Base-by-base conservation (phyloP, 2,797 vertebrate genomes). In the Anguilla obscura region DNA sequence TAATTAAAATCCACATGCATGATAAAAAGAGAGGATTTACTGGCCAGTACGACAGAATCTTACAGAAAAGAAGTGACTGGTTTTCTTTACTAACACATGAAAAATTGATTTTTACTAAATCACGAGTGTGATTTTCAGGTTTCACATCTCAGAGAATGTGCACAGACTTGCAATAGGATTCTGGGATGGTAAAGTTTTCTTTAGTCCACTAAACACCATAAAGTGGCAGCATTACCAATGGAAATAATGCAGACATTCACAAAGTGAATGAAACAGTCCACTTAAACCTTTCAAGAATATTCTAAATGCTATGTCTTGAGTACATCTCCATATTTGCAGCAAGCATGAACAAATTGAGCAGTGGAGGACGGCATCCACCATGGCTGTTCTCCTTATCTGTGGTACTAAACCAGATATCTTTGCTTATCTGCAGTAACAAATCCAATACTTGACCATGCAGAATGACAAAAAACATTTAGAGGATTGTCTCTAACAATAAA, bases 191-290 rank as follows among this genome's bases (percentile, higher is more conserved):
- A 16, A 69, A n/a, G 40, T n/a, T 63, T 27, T 1, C 45, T 90
- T 92, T 92, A 92, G 91, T 87, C 89, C 88, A 89, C 89, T 88
- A 90, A 92, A 90, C 58, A 85, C 88, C 90, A 90, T 91, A 90
- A 93, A 95, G 92, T 94, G 94, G 94, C 94, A 93, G 92, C 91
- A 90, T 87, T 92, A 93, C 93, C 93, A 93, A 95, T 93, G 93
- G 92, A 95, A 94, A 95, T 95, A 96, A 96, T 93, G 93, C 94
- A 91, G 91, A 90, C 92, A 93, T 93, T 91, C 91, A 91, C 94
- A 93, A 93, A 91, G 92, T 45, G 40, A 45, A 45, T 45, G 40
- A 45, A 45, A 45, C 40, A 45, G 48, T 52, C 86, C 87, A 85
- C 18, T 85, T 87, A 52, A 86, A 30, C 80, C 50, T 85, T 88